phyloP scores from a whole-genome alignment of 1,140 invertebrate species.

The Zaprionus taronus region DNA sequence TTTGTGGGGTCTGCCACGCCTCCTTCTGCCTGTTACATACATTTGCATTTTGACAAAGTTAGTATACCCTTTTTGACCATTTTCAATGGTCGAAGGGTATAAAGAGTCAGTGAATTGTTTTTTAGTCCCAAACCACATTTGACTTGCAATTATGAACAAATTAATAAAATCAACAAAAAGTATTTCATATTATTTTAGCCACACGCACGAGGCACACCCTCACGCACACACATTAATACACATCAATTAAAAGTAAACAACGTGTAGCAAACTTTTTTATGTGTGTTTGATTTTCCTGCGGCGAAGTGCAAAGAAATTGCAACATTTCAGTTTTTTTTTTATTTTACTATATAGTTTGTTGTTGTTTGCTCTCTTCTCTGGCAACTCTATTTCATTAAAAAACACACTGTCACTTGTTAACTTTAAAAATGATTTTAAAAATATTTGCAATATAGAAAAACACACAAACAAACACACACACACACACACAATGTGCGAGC shows the following conservation, averaged over 20 bases:
- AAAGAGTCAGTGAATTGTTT: background rate
- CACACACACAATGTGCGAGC: background rate
- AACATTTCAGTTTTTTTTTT: slow-evolving; percentile 1
- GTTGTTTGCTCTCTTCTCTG: slow-evolving; percentile 9
- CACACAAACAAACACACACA: slow-evolving; percentile 25
- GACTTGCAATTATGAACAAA: slow-evolving; percentile 64
- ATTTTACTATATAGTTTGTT: slow-evolving; percentile 4
- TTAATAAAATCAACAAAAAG: slow-evolving; percentile 61
- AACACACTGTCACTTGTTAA: slow-evolving; percentile 58
- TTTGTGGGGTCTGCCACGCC: too few species aligned
- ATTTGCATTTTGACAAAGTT: too few species aligned
- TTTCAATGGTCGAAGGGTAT: too few species aligned
- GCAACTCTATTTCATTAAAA: slow-evolving; percentile 42
- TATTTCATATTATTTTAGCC: slow-evolving; percentile 34
- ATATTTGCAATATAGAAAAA: slow-evolving; percentile 41
- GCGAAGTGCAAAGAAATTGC: slow-evolving; percentile 22
- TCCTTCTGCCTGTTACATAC: too few species aligned
- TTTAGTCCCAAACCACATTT: slow-evolving; percentile 28
- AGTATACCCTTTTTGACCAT: too few species aligned
- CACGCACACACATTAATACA: slow-evolving; percentile 18
- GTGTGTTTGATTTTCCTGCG: slow-evolving; percentile 24
- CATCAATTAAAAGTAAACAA: slow-evolving; percentile 44
- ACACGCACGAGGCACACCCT: slow-evolving; percentile 20
- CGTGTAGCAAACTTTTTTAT: slow-evolving; percentile 1
- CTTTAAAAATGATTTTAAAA: slow-evolving; percentile 68